Evolutionary conservation across 2,888 invertebrate genomes (phyloP).

Genomic region (Cetonia aurata): DNA sequence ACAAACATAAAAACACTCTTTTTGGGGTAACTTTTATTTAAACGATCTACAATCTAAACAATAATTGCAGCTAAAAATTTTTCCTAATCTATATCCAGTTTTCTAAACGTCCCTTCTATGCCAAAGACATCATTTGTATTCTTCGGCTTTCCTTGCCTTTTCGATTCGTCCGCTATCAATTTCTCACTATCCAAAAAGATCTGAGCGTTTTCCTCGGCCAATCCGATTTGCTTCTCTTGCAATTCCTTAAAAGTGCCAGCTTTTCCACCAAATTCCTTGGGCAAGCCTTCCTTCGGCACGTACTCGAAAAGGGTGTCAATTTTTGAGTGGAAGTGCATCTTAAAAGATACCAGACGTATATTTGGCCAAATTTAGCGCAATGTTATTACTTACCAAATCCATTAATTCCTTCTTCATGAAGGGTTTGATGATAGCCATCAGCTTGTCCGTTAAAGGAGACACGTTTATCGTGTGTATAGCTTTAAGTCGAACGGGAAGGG

Average conservation of each 20-base stretch:
- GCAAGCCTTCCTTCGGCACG: conserved; percentile 45
- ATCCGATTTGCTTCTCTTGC: conserved; percentile 51
- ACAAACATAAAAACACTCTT: too few species aligned
- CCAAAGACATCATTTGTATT: conserved; percentile 73
- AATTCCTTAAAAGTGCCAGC: conserved; percentile 33
- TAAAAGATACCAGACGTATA: neutral
- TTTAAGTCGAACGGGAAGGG: conserved; percentile 42
- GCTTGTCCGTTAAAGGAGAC: conserved; percentile 35
- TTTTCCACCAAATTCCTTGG: conserved; percentile 46
- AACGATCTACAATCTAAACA: too few species aligned
- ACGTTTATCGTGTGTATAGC: conserved; percentile 43
- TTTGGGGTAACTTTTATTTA: too few species aligned
- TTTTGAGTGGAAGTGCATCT: conserved; percentile 43
- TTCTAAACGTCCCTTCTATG: conserved; percentile 81
- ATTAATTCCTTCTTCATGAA: conserved; percentile 41
- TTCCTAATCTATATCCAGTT: conserved; percentile 74
- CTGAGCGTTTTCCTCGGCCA: conserved; percentile 58
- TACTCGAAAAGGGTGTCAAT: conserved; percentile 37
- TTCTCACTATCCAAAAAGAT: conserved; percentile 68
- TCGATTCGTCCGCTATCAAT: conserved; percentile 69
- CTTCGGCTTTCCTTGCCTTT: conserved; percentile 74
- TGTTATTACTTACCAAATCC: conserved; percentile 33
- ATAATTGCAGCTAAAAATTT: too few species aligned
- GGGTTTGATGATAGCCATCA: conserved; percentile 32
- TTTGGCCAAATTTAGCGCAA: neutral